Percentiles rank a stretch among this genome's conserved stretches.
phyloP scores from a whole-genome alignment of 1,140 invertebrate genomes.

The Drosophila ficusphila region DNA sequence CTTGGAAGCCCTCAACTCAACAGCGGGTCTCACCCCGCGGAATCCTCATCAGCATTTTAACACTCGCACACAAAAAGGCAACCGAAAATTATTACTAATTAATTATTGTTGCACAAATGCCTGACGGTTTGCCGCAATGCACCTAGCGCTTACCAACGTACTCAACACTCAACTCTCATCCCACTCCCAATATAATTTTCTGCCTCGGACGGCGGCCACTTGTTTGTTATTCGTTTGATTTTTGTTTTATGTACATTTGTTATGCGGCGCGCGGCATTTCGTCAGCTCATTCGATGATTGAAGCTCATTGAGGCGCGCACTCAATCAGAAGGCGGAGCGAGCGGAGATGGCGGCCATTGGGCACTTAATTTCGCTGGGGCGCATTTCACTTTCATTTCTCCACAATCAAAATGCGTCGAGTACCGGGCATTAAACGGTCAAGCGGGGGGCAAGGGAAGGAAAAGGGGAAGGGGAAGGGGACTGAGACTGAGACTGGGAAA shows the following conservation, averaged over 20 bases:
- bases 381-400: conserved; percentile 77
- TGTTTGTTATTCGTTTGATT: conserved; percentile 32
- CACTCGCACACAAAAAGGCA: conserved; percentile 35
- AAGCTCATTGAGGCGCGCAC: conserved; percentile 63
- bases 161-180: not conserved
- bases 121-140: not conserved
- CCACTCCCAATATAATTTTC: conserved; percentile 4
- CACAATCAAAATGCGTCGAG: conserved; percentile 59
- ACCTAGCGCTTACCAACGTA: not conserved
- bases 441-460: no score
- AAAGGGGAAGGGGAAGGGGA: no score
- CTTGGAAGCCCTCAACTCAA: conserved; percentile 8
- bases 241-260: conserved; percentile 51
- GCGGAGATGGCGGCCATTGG: conserved; percentile 2
- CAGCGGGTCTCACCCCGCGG: conserved; percentile 25
- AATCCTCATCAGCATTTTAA: conserved; percentile 39
- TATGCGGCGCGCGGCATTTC: conserved; percentile 71
- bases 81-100: conserved; percentile 61
- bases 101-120: conserved; percentile 69
- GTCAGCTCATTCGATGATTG: conserved; percentile 73
- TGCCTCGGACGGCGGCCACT: conserved; percentile 9
- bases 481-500: conserved; percentile 22
- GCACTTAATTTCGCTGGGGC: conserved; percentile 66
- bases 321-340: conserved; percentile 31
- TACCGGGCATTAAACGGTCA: no score